A percentile compares a stretch with the other conserved stretches of the same genome.
phyloP scores from a whole-genome alignment of 1,140 invertebrate genomes.

The Drosophila bocki region DNA sequence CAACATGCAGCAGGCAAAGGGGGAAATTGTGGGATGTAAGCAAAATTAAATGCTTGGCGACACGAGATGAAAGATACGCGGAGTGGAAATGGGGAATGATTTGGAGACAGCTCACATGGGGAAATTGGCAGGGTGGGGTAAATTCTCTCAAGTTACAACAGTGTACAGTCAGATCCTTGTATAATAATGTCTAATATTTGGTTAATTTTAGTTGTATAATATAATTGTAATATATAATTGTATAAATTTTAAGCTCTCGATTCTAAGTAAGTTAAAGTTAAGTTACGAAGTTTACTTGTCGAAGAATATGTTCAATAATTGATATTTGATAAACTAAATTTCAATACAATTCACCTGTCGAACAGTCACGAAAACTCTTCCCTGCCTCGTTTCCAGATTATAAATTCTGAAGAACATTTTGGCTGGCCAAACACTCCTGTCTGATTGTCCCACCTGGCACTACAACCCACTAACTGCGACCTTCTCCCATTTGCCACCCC shows the following conservation, averaged over 20 bases:
- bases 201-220: background rate
- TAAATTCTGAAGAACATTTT: slow-evolving; percentile 38
- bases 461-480: slow-evolving; percentile 1
- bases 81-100: slow-evolving; percentile 3
- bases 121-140: background rate
- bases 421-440: slow-evolving; percentile 49
- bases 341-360: background rate
- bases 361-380: background rate
- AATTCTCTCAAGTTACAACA: background rate
- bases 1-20: slow-evolving; percentile 39
- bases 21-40: slow-evolving; percentile 34
- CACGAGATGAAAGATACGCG: slow-evolving; percentile 38
- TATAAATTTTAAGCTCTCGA: background rate
- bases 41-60: slow-evolving; percentile 45
- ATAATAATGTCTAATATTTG: background rate
- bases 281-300: background rate
- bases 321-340: background rate
- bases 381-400: slow-evolving; percentile 13
- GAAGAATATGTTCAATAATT: background rate
- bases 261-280: too few species aligned
- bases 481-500: slow-evolving; percentile 2
- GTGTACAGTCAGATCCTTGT: background rate
- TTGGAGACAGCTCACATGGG: background rate
- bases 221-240: too few species aligned
- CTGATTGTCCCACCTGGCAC: slow-evolving; percentile 28